Evolutionary conservation across 2,888 invertebrate species (phyloP).

Genomic region (Dilophus febrilis): DNA sequence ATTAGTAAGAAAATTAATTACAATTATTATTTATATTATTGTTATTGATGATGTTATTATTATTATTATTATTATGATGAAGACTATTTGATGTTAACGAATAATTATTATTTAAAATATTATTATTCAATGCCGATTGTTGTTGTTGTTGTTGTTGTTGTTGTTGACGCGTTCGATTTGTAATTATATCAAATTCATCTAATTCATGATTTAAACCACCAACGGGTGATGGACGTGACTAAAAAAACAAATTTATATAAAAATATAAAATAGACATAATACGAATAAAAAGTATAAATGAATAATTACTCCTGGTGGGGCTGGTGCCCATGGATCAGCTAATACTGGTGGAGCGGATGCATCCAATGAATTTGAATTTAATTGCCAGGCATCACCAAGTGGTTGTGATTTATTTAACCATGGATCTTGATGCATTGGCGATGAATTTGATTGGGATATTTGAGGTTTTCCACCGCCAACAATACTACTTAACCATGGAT

Average conservation of each 20-base stretch:
- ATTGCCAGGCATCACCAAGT: constrained; percentile 8
- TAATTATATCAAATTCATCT: constrained; percentile 76
- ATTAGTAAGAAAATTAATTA: too few relatives aligned
- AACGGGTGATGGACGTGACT: constrained; percentile 14
- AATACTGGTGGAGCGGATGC: constrained; percentile 19
- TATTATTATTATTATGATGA: constrained; percentile 6
- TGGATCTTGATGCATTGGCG: constrained; percentile 17
- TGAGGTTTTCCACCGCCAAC: constrained; percentile 12
- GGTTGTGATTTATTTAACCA: constrained; percentile 20
- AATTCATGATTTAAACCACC: constrained; percentile 39
- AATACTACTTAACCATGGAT: constrained; percentile 28
- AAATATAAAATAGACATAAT: not conserved
- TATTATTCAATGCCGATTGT: constrained; percentile 6
- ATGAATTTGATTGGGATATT: constrained; percentile 4
- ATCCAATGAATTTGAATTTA: constrained; percentile 12
- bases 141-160: too few relatives aligned
- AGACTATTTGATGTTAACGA: constrained; percentile 11
- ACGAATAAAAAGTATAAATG: not conserved
- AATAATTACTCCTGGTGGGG: constrained; percentile 19
- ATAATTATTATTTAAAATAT: constrained; percentile 4
- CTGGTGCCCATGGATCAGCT: constrained; percentile 43
- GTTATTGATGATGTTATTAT: not conserved
- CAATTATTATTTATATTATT: too few relatives aligned
- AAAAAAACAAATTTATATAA: not conserved
- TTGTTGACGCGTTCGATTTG: constrained; percentile 43